Percentiles rank a stretch among this genome's conserved stretches.
phyloP scores from a whole-genome alignment of 2,113 vertebrate genomes.

The Lasiurus cinereus region DNA sequence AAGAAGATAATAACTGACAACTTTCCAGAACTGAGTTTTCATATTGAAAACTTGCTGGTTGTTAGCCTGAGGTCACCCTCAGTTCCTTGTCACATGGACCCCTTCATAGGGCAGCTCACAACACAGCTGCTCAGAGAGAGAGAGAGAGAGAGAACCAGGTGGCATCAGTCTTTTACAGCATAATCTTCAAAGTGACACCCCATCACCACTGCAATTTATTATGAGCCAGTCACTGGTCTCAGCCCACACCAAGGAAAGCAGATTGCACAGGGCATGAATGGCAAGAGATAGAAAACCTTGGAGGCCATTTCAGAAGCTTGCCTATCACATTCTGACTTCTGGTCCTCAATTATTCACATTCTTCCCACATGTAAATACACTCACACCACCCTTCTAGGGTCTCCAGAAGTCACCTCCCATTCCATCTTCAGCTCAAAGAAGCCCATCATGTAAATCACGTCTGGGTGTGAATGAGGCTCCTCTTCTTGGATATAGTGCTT shows the following conservation, averaged over 20 bases:
- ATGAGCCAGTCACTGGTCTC: background rate
- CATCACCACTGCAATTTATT: background rate
- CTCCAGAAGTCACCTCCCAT: background rate
- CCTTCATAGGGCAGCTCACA: background rate
- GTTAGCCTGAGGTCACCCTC: background rate
- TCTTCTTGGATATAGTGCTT: background rate
- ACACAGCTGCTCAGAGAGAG: background rate
- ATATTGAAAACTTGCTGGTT: background rate
- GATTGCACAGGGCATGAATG: background rate
- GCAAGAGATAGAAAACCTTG: background rate
- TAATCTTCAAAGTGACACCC: background rate
- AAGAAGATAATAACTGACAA: background rate
- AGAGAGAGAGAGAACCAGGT: background rate
- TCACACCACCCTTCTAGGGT: background rate
- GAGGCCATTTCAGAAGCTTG: background rate
- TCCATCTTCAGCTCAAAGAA: background rate
- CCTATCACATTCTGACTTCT: background rate
- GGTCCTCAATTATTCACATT: background rate
- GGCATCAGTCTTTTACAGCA: background rate
- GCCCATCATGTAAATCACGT: background rate
- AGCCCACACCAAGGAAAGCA: background rate
- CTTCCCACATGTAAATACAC: background rate
- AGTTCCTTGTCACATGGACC: background rate
- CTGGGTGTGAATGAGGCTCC: background rate
- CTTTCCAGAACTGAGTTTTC: background rate